These are phyloP conservation scores for Dynastes tityus DNA, from an alignment of 2,888 invertebrate genomes.

Conservation along the genomic window DNA sequence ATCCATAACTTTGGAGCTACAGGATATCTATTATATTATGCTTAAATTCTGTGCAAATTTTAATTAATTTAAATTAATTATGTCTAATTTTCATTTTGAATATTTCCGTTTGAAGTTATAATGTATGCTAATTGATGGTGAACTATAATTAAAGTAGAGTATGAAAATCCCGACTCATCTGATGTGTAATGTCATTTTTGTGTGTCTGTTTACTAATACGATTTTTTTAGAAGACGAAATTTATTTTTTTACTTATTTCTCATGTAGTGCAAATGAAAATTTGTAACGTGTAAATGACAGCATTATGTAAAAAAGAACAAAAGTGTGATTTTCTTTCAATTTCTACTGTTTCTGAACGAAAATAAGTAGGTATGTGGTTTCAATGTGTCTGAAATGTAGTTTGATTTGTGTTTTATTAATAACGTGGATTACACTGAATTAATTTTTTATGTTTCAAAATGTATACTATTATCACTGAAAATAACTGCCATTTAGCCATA, in stretches of 20 bases:
- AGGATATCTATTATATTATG: not conserved
- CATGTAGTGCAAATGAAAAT: constrained; percentile 9
- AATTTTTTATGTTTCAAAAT: not conserved
- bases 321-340: not conserved
- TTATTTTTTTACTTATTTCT: constrained; percentile 42
- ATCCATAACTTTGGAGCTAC: not conserved
- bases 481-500: not conserved
- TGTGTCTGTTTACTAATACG: constrained; percentile 30
- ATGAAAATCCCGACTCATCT: not conserved
- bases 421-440: not conserved
- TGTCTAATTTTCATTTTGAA: constrained; percentile 1
- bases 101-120: no score
- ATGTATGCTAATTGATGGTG: not conserved
- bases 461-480: not conserved
- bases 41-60: not conserved
- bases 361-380: not conserved
- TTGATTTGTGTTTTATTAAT: constrained; percentile 4
- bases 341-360: not conserved
- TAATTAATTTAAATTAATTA: not conserved
- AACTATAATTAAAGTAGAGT: constrained; percentile 20
- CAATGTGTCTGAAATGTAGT: not conserved
- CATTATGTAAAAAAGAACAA: not conserved
- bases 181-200: constrained; percentile 33
- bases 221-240: constrained; percentile 27
- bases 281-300: not conserved